phyloP scores from a whole-genome alignment of 2,797 vertebrate species.

The Cyprinodon diabolis region DNA sequence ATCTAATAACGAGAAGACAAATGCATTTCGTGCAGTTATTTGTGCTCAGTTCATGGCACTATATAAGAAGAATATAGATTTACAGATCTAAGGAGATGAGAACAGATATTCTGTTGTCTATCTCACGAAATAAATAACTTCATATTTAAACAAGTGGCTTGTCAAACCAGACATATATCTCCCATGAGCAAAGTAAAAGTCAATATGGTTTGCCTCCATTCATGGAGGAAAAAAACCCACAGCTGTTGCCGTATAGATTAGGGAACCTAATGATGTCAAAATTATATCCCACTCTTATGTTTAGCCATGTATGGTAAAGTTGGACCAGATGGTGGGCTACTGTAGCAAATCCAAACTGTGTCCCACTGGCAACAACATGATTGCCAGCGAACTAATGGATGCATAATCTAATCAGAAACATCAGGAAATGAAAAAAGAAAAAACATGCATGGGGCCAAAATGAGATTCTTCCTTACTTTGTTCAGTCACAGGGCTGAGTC shows the following conservation, averaged over 20 bases:
- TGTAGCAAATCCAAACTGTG: constrained; percentile 8
- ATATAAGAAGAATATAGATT: neutral
- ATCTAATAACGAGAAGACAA: neutral
- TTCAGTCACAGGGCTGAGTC: constrained; percentile 27
- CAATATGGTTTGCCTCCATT: neutral
- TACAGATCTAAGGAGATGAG: neutral
- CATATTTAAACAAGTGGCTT: neutral
- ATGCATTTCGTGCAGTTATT: neutral
- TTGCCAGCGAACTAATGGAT: constrained; percentile 69
- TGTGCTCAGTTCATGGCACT: neutral
- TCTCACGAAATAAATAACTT: neutral
- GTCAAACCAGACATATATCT: neutral
- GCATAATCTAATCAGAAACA: constrained; percentile 72
- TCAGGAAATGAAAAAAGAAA: constrained; percentile 55
- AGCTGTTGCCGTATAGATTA: constrained; percentile 4
- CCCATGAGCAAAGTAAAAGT: neutral
- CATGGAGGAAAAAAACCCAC: constrained; percentile 10
- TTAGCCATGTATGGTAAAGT: neutral
- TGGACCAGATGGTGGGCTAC: neutral
- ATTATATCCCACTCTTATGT: neutral
- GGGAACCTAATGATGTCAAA: constrained; percentile 7
- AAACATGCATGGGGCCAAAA: constrained; percentile 44
- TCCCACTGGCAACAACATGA: constrained; percentile 57
- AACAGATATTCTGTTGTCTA: neutral
- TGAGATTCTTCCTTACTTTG: constrained; percentile 34